phyloP scores from a whole-genome alignment of 2,888 invertebrate species.

The Conomelus anceps region DNA sequence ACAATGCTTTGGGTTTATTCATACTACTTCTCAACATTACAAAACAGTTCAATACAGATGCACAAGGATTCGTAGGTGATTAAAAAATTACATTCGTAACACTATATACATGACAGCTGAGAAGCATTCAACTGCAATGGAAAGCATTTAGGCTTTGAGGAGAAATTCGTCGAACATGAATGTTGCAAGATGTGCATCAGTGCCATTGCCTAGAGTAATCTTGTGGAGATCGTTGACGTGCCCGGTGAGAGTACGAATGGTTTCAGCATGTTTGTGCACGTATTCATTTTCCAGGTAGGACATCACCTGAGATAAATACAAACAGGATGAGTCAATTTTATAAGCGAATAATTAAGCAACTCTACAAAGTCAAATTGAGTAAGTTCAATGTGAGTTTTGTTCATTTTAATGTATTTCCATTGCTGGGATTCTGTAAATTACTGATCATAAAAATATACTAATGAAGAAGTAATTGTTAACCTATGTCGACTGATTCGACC shows the following conservation, averaged over 20 bases:
- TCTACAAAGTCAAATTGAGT: too few species aligned
- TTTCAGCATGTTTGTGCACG: slow-evolving; percentile 59
- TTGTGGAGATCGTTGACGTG: slow-evolving; percentile 64
- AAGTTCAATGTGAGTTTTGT: too few species aligned
- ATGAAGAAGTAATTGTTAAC: too few species aligned
- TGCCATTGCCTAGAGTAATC: slow-evolving; percentile 48
- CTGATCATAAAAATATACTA: too few species aligned
- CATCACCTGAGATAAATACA: slow-evolving; percentile 47
- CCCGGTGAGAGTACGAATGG: slow-evolving; percentile 64
- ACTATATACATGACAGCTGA: background rate
- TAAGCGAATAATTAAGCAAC: too few species aligned
- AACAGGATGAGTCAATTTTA: too few species aligned
- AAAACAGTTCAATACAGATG: background rate
- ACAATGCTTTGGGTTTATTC: background rate
- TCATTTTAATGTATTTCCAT: too few species aligned
- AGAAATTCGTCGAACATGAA: slow-evolving; percentile 69
- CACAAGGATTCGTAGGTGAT: background rate
- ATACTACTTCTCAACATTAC: background rate
- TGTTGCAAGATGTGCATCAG: slow-evolving; percentile 57
- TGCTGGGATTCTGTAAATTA: too few species aligned
- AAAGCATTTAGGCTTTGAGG: background rate
- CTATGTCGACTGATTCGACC: too few species aligned
- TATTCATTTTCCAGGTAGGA: slow-evolving; percentile 73
- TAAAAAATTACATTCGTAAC: background rate
- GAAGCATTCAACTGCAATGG: background rate